Percentiles rank a stretch among this genome's conserved stretches.
Conservation (phyloP, 2,888 invertebrate species). For the Gymnosoma rotundatum region DNA sequence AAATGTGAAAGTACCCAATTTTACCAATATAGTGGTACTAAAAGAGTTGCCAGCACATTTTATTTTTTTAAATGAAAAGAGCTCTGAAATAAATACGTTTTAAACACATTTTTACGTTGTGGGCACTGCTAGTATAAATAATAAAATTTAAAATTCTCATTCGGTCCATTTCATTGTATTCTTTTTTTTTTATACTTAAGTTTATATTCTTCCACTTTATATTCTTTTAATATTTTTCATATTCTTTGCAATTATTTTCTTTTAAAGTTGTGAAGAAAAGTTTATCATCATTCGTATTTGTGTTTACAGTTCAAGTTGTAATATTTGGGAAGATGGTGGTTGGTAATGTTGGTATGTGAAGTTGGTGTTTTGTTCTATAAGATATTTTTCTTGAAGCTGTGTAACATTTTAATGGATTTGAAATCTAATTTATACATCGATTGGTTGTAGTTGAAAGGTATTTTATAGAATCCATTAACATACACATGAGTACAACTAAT, state of each 20-base stretch:
- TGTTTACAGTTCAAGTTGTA: not conserved
- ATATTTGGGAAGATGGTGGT: not conserved
- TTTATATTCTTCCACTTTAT: slow-evolving; percentile 33
- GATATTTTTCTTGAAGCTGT: no score
- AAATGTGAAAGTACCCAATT: no score
- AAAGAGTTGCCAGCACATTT: no score
- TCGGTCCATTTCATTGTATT: not conserved
- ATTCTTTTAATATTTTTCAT: slow-evolving; percentile 45
- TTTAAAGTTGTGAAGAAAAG: slow-evolving; percentile 57
- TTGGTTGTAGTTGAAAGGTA: slow-evolving; percentile 64
- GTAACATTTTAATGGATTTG: slow-evolving; percentile 67
- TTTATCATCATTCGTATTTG: slow-evolving; percentile 40
- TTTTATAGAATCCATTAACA: slow-evolving; percentile 55
- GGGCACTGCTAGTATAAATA: no score
- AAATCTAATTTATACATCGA: slow-evolving; percentile 68
- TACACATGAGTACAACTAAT: not conserved
- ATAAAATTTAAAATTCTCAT: no score
- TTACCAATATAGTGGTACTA: no score
- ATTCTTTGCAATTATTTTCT: slow-evolving; percentile 44
- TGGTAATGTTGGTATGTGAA: not conserved
- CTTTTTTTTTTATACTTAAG: not conserved
- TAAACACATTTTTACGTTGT: no score
- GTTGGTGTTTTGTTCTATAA: slow-evolving; percentile 17
- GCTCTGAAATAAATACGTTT: no score
- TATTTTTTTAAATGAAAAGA: no score